Conservation (phyloP, 2,797 vertebrate genomes). For the Enteromius treurensis region DNA sequence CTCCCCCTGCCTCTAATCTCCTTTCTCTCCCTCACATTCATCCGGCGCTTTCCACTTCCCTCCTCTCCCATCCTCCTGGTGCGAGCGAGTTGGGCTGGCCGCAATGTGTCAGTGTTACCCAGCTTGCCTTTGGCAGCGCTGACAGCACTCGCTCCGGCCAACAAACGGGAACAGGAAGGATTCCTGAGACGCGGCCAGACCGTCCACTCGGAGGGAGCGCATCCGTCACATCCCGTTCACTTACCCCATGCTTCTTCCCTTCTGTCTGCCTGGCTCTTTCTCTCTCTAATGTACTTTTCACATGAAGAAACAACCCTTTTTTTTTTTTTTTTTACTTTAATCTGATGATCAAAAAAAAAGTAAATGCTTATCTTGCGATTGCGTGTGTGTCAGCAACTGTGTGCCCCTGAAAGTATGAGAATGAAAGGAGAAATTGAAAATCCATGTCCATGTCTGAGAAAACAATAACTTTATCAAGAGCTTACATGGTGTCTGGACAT, state of each 20-base stretch:
- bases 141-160: slow-evolving; percentile 32
- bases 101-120: slow-evolving; percentile 46
- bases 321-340: slow-evolving; percentile 34
- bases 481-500: slow-evolving; percentile 67
- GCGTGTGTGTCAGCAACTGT: slow-evolving; percentile 10
- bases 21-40: slow-evolving; percentile 31
- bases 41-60: slow-evolving; percentile 22
- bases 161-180: slow-evolving; percentile 56
- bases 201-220: slow-evolving; percentile 46
- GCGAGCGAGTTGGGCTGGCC: slow-evolving; percentile 4
- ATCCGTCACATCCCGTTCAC: slow-evolving; percentile 54
- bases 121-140: slow-evolving; percentile 45
- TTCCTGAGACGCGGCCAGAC: slow-evolving; percentile 48
- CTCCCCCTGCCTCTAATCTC: slow-evolving; percentile 8
- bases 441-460: slow-evolving; percentile 64
- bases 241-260: slow-evolving; percentile 20
- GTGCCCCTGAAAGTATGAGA: slow-evolving; percentile 49
- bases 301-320: slow-evolving; percentile 2
- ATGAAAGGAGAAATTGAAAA: slow-evolving; percentile 66
- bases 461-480: slow-evolving; percentile 69
- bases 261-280: slow-evolving; percentile 45
- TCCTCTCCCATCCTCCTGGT: slow-evolving; percentile 15
- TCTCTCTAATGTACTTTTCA: slow-evolving; percentile 44
- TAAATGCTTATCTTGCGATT: slow-evolving; percentile 41
- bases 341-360: slow-evolving; percentile 46